Conservation (phyloP, 2,797 vertebrate species). For the Trematocara caparti region DNA sequence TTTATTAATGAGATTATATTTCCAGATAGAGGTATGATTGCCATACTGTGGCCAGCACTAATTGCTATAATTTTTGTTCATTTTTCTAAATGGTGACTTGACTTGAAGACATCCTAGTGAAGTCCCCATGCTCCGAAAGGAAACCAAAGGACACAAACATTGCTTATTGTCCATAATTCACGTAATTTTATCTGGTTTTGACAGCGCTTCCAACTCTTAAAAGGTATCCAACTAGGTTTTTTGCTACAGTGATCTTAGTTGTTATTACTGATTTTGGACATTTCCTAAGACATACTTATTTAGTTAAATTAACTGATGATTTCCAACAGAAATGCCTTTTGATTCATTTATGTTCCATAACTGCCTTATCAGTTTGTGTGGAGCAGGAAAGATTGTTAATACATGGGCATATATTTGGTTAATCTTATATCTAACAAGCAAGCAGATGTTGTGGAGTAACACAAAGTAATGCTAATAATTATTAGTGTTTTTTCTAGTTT, state of each 20-base stretch:
- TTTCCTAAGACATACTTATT: background rate
- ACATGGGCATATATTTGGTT: background rate
- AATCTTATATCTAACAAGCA: background rate
- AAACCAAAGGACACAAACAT: background rate
- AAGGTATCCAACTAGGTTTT: constrained; percentile 41
- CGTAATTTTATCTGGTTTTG: constrained; percentile 40
- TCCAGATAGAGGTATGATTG: background rate
- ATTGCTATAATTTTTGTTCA: background rate
- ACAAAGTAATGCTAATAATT: background rate
- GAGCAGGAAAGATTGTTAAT: background rate
- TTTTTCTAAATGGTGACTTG: background rate
- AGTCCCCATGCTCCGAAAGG: background rate
- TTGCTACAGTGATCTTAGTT: background rate
- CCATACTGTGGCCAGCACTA: background rate
- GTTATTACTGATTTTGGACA: background rate
- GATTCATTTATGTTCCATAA: background rate
- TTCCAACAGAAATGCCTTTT: background rate
- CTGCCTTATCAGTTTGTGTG: background rate
- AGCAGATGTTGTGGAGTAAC: background rate
- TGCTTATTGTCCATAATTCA: background rate
- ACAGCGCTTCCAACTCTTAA: constrained; percentile 6
- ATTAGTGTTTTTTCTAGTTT: background rate
- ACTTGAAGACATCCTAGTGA: background rate
- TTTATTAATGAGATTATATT: background rate
- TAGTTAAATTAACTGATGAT: background rate